Evolutionary conservation across 2,113 vertebrate species (phyloP).

Genomic region (Cyprinus carpio): DNA sequence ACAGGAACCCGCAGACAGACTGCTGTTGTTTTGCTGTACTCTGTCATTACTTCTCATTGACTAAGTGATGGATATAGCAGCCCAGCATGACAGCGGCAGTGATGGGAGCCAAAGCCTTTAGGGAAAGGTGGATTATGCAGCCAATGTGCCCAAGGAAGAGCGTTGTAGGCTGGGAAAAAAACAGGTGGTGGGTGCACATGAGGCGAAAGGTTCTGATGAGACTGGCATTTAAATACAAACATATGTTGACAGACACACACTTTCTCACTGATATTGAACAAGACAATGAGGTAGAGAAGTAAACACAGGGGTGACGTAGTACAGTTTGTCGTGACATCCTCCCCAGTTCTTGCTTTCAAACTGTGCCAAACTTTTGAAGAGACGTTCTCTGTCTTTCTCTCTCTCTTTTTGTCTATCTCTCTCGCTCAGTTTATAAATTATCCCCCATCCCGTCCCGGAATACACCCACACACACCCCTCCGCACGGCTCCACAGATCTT

Average conservation of each 20-base stretch:
- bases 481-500: slow-evolving; percentile 78
- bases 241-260: slow-evolving; percentile 3
- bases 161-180: background rate
- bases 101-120: slow-evolving; percentile 43
- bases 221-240: slow-evolving; percentile 6
- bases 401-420: slow-evolving; percentile 65
- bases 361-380: slow-evolving; percentile 79
- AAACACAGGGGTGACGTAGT: slow-evolving; percentile 1
- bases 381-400: slow-evolving; percentile 60
- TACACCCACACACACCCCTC: slow-evolving; percentile 53
- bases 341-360: slow-evolving; percentile 75
- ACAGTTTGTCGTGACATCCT: slow-evolving; percentile 63
- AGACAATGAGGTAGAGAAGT: slow-evolving; percentile 12
- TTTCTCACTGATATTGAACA: background rate
- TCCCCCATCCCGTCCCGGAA: slow-evolving; percentile 65
- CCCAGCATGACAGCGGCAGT: slow-evolving; percentile 64
- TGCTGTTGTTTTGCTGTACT: slow-evolving; percentile 61
- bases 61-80: slow-evolving; percentile 62
- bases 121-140: slow-evolving; percentile 25
- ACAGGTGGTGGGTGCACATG: background rate
- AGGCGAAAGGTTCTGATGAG: slow-evolving; percentile 10
- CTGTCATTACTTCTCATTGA: slow-evolving; percentile 60
- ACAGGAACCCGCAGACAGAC: slow-evolving; percentile 60
- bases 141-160: slow-evolving; percentile 20
- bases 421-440: slow-evolving; percentile 87